Percentiles rank a stretch among this genome's conserved stretches.
Conservation (phyloP, 2,113 vertebrate species). For the Lasiurus cinereus region DNA sequence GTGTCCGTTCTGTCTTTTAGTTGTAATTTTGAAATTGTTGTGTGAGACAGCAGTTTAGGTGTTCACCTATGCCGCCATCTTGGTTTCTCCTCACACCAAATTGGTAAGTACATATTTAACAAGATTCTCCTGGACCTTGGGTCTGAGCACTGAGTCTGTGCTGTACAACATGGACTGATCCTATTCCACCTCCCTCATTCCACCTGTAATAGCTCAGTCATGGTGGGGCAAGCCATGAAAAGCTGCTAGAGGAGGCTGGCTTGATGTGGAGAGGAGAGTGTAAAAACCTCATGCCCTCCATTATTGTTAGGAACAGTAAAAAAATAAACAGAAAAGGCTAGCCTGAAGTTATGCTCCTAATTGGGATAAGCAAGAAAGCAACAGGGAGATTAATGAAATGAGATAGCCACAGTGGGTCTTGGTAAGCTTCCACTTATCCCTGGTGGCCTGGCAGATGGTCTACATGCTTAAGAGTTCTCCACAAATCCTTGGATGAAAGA, state of each 20-base stretch:
- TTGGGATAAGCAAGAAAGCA: not conserved
- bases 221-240: not conserved
- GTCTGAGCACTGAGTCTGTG: not conserved
- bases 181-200: not conserved
- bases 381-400: not conserved
- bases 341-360: not conserved
- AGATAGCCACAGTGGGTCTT: not conserved
- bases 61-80: too few species aligned
- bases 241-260: not conserved
- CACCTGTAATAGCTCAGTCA: too few species aligned
- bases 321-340: not conserved
- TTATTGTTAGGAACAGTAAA: slow-evolving; percentile 18
- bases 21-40: too few species aligned
- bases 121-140: not conserved
- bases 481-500: not conserved
- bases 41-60: too few species aligned
- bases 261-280: not conserved
- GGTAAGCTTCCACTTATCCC: not conserved
- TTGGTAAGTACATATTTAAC: not conserved
- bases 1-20: too few species aligned
- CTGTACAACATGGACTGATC: not conserved
- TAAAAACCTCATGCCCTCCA: not conserved
- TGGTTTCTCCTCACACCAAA: not conserved
- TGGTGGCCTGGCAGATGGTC: not conserved
- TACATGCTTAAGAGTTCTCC: not conserved